Conservation (phyloP, 2,888 invertebrate genomes). For the Carcina quercana region DNA sequence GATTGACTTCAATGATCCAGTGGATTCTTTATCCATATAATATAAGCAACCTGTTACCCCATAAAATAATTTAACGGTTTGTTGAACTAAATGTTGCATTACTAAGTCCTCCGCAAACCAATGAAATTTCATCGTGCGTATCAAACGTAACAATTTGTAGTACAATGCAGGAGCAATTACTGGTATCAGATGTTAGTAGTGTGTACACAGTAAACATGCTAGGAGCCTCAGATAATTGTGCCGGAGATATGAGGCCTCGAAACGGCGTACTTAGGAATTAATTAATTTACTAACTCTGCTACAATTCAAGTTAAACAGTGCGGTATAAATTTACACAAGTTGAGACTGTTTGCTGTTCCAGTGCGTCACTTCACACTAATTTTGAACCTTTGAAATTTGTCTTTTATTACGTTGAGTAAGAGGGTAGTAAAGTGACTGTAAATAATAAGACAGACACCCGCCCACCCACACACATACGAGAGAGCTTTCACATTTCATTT, state of each 20-base stretch:
- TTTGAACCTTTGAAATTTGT: too few species aligned
- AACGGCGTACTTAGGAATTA: constrained; percentile 21
- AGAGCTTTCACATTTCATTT: too few species aligned
- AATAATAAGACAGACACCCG: too few species aligned
- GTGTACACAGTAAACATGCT: constrained; percentile 23
- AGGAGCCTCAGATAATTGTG: constrained; percentile 17
- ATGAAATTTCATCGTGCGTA: constrained; percentile 1
- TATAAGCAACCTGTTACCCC: too few species aligned
- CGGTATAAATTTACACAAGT: constrained; percentile 1
- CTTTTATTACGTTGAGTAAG: too few species aligned
- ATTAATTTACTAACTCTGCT: constrained; percentile 28
- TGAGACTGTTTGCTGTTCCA: neutral
- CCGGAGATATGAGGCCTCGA: constrained; percentile 2
- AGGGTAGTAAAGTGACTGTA: too few species aligned
- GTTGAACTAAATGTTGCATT: neutral
- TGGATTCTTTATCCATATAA: too few species aligned
- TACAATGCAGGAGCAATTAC: constrained; percentile 28
- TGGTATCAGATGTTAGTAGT: constrained; percentile 22
- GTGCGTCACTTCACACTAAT: too few species aligned
- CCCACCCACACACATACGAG: too few species aligned
- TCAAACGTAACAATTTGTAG: constrained; percentile 10
- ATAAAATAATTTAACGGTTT: too few species aligned
- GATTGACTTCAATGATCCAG: too few species aligned
- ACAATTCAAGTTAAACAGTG: constrained; percentile 3
- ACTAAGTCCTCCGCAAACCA: neutral